Evolutionary conservation across 2,113 vertebrate genomes (phyloP).

Genomic region (Dasypus novemcinctus): DNA sequence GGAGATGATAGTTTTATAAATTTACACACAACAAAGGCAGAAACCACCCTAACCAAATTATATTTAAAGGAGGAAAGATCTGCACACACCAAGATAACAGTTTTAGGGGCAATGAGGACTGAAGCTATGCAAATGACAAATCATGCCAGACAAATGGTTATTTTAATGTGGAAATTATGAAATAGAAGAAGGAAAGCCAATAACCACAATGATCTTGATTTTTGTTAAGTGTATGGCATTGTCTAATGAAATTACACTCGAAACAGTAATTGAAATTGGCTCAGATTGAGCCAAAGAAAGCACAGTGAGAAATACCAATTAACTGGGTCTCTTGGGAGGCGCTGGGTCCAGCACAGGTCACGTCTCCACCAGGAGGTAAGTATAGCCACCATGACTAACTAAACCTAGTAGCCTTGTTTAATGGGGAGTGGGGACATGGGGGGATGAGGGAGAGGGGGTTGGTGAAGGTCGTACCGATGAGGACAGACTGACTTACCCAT

Average conservation of each 20-base stretch:
- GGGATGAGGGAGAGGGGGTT: background rate
- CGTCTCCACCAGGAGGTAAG: background rate
- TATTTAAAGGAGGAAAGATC: background rate
- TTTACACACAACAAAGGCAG: slow-evolving; percentile 29
- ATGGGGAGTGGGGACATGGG: background rate
- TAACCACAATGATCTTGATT: background rate
- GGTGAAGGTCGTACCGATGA: background rate
- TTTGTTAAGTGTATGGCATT: slow-evolving; percentile 20
- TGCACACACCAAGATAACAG: background rate
- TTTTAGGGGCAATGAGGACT: background rate
- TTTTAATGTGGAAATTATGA: slow-evolving; percentile 27
- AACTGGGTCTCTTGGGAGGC: background rate
- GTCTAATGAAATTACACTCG: slow-evolving; percentile 58
- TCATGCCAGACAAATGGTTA: background rate
- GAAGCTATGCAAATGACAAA: background rate
- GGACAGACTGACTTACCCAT: background rate
- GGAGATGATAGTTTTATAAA: background rate
- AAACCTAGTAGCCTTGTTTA: background rate
- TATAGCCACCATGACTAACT: background rate
- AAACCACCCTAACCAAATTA: background rate
- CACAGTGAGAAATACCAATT: background rate
- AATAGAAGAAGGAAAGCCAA: background rate
- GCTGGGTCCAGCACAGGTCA: background rate
- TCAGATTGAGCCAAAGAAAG: background rate
- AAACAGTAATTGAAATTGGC: slow-evolving; percentile 29